These are phyloP conservation scores for Drosophila mettleri DNA, from an alignment of 2,888 invertebrate species.

Conservation along the genomic window DNA sequence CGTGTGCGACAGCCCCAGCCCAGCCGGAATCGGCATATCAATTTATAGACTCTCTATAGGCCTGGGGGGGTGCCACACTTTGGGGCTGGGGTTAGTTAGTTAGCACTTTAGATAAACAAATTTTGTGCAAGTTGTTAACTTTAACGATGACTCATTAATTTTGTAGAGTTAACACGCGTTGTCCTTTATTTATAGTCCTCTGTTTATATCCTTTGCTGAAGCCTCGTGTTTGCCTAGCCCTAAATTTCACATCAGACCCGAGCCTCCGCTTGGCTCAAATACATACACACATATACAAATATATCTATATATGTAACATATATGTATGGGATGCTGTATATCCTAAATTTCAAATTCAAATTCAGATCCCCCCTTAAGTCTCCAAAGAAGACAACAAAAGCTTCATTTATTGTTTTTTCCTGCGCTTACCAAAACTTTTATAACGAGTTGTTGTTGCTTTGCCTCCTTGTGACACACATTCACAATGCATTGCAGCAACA, in stretches of 20 bases:
- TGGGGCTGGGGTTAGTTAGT: slow-evolving; percentile 27
- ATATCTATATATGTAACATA: not conserved
- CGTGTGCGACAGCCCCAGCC: slow-evolving; percentile 66
- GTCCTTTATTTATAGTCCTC: slow-evolving; percentile 34
- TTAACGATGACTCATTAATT: slow-evolving; percentile 81
- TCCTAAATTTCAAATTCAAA: slow-evolving; percentile 38
- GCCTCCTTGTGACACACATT: slow-evolving; percentile 19
- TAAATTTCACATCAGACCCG: slow-evolving; percentile 9
- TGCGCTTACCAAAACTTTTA: slow-evolving; percentile 13
- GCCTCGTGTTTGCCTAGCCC: slow-evolving; percentile 49
- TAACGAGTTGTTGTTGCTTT: slow-evolving; percentile 1
- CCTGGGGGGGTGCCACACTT: not conserved
- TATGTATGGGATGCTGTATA: slow-evolving; percentile 7
- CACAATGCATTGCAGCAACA: slow-evolving; percentile 28
- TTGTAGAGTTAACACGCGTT: slow-evolving; percentile 56
- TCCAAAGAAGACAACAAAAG: slow-evolving; percentile 35
- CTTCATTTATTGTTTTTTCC: slow-evolving; percentile 27
- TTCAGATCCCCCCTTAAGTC: slow-evolving; percentile 18
- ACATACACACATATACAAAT: not conserved
- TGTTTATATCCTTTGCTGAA: slow-evolving; percentile 51
- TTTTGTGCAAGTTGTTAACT: slow-evolving; percentile 77
- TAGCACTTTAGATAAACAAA: slow-evolving; percentile 79
- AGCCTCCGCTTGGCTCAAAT: not conserved
- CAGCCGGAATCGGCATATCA: slow-evolving; percentile 53
- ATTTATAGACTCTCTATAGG: slow-evolving; percentile 54